Evolutionary conservation across 2,113 vertebrate species (phyloP), one percentile per base, ranked within the genome.

Genomic region (Piprites chloris): DNA sequence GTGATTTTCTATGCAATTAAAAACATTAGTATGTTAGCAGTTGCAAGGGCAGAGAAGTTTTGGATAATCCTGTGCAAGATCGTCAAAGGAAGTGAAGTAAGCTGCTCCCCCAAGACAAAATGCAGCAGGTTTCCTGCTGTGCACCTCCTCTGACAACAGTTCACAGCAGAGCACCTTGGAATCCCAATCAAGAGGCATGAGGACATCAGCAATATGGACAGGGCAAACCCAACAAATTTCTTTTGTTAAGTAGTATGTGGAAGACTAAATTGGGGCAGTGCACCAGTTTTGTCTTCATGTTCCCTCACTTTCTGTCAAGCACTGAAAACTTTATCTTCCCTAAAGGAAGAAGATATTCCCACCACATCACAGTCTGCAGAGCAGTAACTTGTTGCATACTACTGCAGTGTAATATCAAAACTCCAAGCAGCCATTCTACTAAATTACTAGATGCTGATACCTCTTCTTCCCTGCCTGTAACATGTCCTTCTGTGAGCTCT

Each of bases 51-150:
- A 59, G 23, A 68, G 49, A 77, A 32, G 5, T 42, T 93, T 22
- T 82, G 12, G 11, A 23, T 46, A 66, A 82, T 2, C 9, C 20
- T 47, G 6, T 47, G 30, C 37, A 12, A 9, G 6, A 30, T 49
- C 63, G 14, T 30, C 26, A 63, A 74, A 80, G 4, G 6, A 75
- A 62, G 3, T 0, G 0, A 58, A 8, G 3, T 17, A 42, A 85
- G 1, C 14, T 65, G 2, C 9, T 65, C 14, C 19, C 18, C 6
- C 32, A 37, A 56, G 14, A 42, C 30, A 80, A 73, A 41, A 52
- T 16, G 3, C 9, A 49, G 3, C 1, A 6, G 4, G 4, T n/a
- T 87, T 78, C 14, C 18, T 62, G 14, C n/a, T 3, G 1, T 23
- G 15, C 5, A 33, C 1, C 7, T 61, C 9, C 16, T 56, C 42